Evolutionary conservation across 1,140 invertebrate genomes (phyloP).

Genomic region (Trachymyrmex cornetzi): DNA sequence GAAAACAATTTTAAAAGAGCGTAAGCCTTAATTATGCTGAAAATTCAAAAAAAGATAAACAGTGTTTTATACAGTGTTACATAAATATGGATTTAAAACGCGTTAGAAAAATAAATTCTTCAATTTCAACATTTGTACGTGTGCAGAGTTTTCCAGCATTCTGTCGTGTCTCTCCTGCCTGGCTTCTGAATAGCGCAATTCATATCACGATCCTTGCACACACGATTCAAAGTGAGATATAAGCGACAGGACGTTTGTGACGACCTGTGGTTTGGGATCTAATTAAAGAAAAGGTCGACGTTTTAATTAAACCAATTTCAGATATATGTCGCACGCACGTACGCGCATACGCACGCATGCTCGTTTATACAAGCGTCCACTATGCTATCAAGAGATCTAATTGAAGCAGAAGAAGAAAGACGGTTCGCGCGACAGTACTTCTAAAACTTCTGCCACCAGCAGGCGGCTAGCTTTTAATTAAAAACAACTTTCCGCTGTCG

Average conservation of each 20-base stretch:
- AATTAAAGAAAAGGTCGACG: conserved; percentile 65
- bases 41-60: neutral
- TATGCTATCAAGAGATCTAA: conserved; percentile 69
- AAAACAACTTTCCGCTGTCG: conserved; percentile 60
- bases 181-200: conserved; percentile 9
- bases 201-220: conserved; percentile 21
- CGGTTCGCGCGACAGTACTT: conserved; percentile 35
- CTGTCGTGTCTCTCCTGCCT: neutral
- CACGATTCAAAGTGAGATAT: conserved; percentile 18
- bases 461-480: conserved; percentile 66
- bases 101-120: neutral
- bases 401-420: conserved; percentile 52
- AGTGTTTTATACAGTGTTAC: neutral
- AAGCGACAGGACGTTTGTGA: conserved; percentile 17
- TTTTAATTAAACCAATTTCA: conserved; percentile 71
- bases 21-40: neutral
- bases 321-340: conserved; percentile 54
- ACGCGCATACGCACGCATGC: conserved; percentile 10
- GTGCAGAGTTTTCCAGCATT: neutral
- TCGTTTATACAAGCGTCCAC: neutral
- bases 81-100: neutral
- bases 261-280: conserved; percentile 35
- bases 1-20: neutral
- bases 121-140: neutral
- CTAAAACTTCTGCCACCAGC: conserved; percentile 32